Evolutionary conservation across 2,888 invertebrate genomes (phyloP).

Genomic region (Aplocera efformata): DNA sequence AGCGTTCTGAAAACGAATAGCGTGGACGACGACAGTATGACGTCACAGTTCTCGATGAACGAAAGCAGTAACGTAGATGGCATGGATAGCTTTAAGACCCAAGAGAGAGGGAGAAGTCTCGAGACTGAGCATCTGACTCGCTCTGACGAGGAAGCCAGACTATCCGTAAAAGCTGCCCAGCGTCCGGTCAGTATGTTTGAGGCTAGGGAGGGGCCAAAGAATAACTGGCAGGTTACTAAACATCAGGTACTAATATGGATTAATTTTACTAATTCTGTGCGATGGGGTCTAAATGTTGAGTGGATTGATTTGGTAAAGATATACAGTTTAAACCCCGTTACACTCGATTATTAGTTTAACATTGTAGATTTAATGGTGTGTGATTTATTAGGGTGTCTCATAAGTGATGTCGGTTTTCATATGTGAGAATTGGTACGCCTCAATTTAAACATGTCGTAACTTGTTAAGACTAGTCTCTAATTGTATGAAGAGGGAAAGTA

Average conservation of each 20-base stretch:
- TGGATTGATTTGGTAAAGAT: no score
- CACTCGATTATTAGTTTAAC: slow-evolving; percentile 20
- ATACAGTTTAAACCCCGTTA: slow-evolving; percentile 5
- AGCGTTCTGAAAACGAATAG: slow-evolving; percentile 84
- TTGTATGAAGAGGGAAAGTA: no score
- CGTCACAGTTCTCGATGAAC: slow-evolving; percentile 62
- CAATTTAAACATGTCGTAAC: no score
- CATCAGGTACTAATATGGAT: slow-evolving; percentile 76
- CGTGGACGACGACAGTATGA: slow-evolving; percentile 66
- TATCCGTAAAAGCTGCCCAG: slow-evolving; percentile 70
- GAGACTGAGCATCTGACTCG: slow-evolving; percentile 60
- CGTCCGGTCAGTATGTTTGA: slow-evolving; percentile 94
- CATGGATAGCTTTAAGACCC: slow-evolving; percentile 42
- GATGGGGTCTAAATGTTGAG: background rate
- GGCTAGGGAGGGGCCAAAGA: slow-evolving; percentile 85
- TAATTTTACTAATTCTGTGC: slow-evolving; percentile 55
- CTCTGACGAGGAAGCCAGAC: slow-evolving; percentile 74
- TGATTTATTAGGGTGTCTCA: no score
- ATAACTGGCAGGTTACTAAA: slow-evolving; percentile 82
- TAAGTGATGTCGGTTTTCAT: slow-evolving; percentile 9
- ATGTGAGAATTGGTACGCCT: no score
- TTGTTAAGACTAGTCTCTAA: no score
- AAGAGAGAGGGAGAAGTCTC: slow-evolving; percentile 66
- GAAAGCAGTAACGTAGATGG: slow-evolving; percentile 43
- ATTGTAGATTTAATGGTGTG: slow-evolving; percentile 14